Conservation (phyloP, 2,888 invertebrate species). For the Drosophila nigritarsus region DNA sequence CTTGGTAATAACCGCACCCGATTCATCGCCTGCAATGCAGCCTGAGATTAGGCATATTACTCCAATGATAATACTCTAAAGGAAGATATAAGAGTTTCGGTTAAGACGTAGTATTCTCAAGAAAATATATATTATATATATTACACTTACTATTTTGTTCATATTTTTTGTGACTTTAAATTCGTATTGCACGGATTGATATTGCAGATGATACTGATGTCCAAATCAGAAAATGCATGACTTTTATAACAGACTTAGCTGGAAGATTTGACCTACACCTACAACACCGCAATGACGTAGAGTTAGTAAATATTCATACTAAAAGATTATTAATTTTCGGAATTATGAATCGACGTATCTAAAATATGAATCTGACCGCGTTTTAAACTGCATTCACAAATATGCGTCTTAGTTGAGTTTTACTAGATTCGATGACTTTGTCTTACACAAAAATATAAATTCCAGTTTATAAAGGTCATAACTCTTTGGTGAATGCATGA, state of each 20-base stretch:
- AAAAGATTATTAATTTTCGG: constrained; percentile 22
- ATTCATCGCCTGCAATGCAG: constrained; percentile 63
- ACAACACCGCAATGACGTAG: constrained; percentile 57
- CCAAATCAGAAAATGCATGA: constrained; percentile 35
- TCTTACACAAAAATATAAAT: constrained; percentile 49
- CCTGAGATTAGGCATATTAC: constrained; percentile 50
- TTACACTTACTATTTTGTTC: constrained; percentile 71
- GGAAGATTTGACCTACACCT: constrained; percentile 73
- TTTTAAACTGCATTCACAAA: constrained; percentile 49
- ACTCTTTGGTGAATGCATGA: constrained; percentile 56
- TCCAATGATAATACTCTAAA: constrained; percentile 52
- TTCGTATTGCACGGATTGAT: constrained; percentile 21
- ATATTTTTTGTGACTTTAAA: constrained; percentile 47
- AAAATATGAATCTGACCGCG: constrained; percentile 73
- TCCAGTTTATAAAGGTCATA: constrained; percentile 49
- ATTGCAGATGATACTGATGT: constrained; percentile 67
- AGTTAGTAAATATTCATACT: constrained; percentile 50
- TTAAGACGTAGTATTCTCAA: neutral
- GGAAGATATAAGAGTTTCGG: constrained; percentile 6
- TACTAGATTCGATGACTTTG: constrained; percentile 37
- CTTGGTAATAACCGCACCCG: constrained; percentile 66
- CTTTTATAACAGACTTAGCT: constrained; percentile 60
- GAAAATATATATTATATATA: neutral
- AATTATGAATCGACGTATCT: constrained; percentile 70
- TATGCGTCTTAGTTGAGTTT: constrained; percentile 33